Base-by-base conservation (phyloP, 2,797 vertebrate genomes). In the Eleutherodactylus coqui region DNA sequence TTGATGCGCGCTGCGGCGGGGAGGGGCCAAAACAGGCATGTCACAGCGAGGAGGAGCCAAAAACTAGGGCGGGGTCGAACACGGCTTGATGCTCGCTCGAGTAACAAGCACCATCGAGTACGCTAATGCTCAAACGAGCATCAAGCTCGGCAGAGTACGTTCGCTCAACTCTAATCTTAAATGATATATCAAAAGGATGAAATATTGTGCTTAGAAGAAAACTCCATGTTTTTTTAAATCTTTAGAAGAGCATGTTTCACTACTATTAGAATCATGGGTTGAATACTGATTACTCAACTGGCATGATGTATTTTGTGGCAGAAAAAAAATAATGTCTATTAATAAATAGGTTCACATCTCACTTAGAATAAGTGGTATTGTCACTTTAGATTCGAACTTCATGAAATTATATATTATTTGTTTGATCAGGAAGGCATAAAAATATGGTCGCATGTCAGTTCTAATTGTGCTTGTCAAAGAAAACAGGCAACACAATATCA, bases 401-500 rank as follows among this genome's bases (percentile, higher is more conserved):
- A 29, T n/a, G 17, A 45, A 73, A 73, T 60, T 69, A 49, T 84
- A 32, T 62, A 43, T 82, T 83, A 72, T 85, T 86, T 62, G 70
- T 81, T 62, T 49, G 76, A 88, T 90, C 86, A 85, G 80, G 90
- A 85, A 89, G 86, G 34, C 75, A 77, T 90, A 92, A 90, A 19
- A 85, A 58, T 89, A 88, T 89, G 75, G 79, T 34, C 77, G 29
- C 53, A 84, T 76, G 47, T 78, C 83, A 90, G 82, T 87, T 87
- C 85, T 90, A 92, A 92, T 88, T 89, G 81, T 86, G 84, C 83
- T 90, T 92, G 88, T 94, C 90, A 90, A 85, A 90, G 90, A 83
- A 91, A 92, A 89, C 78, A 88, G 76, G 82, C 88, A 90, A 89
- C 80, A 69, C 77, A 62, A 34, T 91, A 91, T 88, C 79, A 90